Base-by-base conservation (phyloP, 2,888 invertebrate species). In the Pachydiplax longipennis region DNA sequence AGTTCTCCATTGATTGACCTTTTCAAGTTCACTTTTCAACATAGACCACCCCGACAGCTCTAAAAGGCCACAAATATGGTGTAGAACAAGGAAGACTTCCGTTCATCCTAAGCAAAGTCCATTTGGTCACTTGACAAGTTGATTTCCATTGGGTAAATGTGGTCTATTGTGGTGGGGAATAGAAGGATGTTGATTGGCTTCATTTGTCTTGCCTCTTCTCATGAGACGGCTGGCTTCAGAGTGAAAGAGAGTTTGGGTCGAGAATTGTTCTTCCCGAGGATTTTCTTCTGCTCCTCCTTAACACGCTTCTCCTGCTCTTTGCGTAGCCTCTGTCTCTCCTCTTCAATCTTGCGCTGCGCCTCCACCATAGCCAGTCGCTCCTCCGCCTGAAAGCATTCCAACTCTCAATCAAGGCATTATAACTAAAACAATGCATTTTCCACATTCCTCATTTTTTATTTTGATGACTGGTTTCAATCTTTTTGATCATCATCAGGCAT, bases 261-360 rank as follows among this genome's bases (percentile, higher is more conserved):
- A 91, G 99, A 98, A 95, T 99, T 99, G 94, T 98, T 98, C 95
- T 99, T 99, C 92, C 99, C 99, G 93, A 99, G 95, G 93, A 99
- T 99, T 94, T 98, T 97, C 95, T 98, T 99, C 95, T 99, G 99
- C 94, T 99, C 99, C 94, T 98, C 98, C 94, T 98, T 98, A 91
- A 97, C 95, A 93, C 98, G 96, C 93, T 97, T 98, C 93, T 98
- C 98, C 94, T 98, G 98, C 94, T 99, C 98, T 94, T 98, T 98
- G 93, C 98, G 97, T 95, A 99, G 95, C 93, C 96, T 97, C 94
- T 98, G 98, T 92, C 98, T 96, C 94, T 99, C 98, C 95, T 99
- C 99, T 93, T 99, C 98, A 96, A 99, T 98, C 94, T 97, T 97
- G 93, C 99, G 96, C 95, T 99, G 99, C 94, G 99, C 99, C 95